Evolutionary conservation across 1,140 invertebrate genomes (phyloP), one percentile per base, ranked within the genome.

Genomic region (Drosophila repleta): DNA sequence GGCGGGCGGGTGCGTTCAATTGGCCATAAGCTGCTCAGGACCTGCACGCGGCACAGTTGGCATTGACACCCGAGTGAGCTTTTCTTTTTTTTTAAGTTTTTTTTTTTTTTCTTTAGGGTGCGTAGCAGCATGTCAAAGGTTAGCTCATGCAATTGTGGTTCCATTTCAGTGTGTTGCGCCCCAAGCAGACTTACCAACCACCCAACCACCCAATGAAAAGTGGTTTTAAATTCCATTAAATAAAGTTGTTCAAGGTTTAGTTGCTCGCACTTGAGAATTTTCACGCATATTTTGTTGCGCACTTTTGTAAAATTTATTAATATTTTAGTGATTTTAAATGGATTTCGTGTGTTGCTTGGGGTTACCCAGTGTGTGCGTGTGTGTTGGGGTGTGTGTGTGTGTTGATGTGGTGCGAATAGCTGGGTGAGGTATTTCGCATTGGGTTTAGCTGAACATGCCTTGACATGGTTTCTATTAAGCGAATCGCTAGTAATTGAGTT

Each of bases 191-290:
- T 37, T 49, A 75, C 46, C 60, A 61, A 17, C 39, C 17, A 17
- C 18, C 57, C 49, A 43, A 43, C 71, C 76, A 79, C 77, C 64
- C 67, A 87, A 56, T 70, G 74, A 72, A 58, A 90, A 90, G 88
- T 90, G 88, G 88, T 90, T 90, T 90, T 90, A 90, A 90, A 90
- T 90, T 90, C 88, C 88, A 90, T 90, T 90, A 90, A 90, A 88
- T 90, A 88, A 81, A 88, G 82, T 90, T 90, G 89, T 90, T 84
- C 83, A 10, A 73, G 88, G 81, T 90, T 77, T 56, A 41, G 53
- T 57, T 29, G 21, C 71, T 48, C 26, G 26, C 39, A 76, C 75
- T 88, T 73, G 67, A 71, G 73, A 79, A 87, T 88, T 90, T 90
- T 90, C 88, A 90, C 87, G 87, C 88, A 90, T 85, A 90, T 90